Evolutionary conservation across 2,888 invertebrate genomes (phyloP), one percentile per base, ranked within the genome.

Genomic region (Tiliacea aurago): DNA sequence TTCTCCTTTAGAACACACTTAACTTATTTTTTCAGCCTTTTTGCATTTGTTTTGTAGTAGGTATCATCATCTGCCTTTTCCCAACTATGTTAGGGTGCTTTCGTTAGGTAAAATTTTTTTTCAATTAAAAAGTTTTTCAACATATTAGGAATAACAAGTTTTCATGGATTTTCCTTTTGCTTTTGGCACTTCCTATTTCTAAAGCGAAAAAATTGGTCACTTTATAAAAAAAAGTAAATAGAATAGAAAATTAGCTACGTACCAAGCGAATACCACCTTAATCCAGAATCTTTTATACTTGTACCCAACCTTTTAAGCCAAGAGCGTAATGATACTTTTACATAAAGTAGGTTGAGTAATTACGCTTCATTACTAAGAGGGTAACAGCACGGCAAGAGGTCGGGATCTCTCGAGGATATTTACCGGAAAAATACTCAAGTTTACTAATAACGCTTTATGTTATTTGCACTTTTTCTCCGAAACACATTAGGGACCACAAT

Each of bases 361-460:
- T 75, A 71, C 65, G 18, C 61, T 37, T 68, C 47, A 23, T 56
- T 51, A 55, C 64, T 37, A 10, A 53, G 28, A 70, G 55, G 41
- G 66, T 15, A n/a, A 11, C 45, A 41, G 43, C 61, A 69, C 45
- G 37, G 2, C 23, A 43, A 58, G 67, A 69, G 55, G n/a, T 49
- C 47, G 2, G 28, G 28, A 28, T 28, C 85, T 72, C 83, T 66
- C 11, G 62, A 74, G 80, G 55, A 70, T 56, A 59, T 65, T 84
- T 72, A 68, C 61, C 11, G 43, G 41, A 76, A 74, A 80, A 85
- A 78, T 69, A 72, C 68, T 55, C 53, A 51, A 70, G 59, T 51
- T 67, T 53, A 55, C 65, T 83, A 73, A 83, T 83, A 78, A 83
- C 58, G 61, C 47, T 85, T 84, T 78, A 85, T 75, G 70, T 80